These are phyloP conservation scores for Tetragonula carbonaria DNA, from an alignment of 2,888 invertebrate species.

Conservation along the genomic window DNA sequence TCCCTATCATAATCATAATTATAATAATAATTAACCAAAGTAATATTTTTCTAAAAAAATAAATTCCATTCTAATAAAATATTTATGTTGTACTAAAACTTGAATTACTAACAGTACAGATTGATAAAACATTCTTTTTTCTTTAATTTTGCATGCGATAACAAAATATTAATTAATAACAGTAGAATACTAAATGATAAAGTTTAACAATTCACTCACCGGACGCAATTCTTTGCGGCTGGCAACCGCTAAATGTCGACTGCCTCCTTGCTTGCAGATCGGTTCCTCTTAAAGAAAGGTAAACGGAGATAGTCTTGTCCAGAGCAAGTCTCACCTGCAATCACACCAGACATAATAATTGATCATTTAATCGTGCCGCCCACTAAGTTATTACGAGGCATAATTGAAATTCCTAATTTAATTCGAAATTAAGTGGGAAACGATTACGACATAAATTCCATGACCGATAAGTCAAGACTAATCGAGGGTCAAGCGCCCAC, in stretches of 20 bases:
- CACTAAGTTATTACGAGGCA: neutral
- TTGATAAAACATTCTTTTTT: too few species aligned
- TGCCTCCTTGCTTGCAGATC: constrained; percentile 77
- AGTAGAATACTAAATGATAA: too few species aligned
- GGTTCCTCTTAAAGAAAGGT: constrained; percentile 76
- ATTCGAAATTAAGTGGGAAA: neutral
- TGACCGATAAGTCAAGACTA: neutral
- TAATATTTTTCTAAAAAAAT: too few species aligned
- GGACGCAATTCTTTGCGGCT: constrained; percentile 76
- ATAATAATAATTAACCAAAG: too few species aligned
- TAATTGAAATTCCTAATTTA: neutral
- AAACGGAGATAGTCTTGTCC: constrained; percentile 79
- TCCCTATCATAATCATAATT: too few species aligned
- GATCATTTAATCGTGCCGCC: neutral
- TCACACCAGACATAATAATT: neutral
- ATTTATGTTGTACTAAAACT: too few species aligned
- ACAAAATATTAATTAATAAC: neutral
- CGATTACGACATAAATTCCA: neutral
- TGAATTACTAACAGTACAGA: too few species aligned
- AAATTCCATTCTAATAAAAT: too few species aligned
- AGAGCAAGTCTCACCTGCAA: constrained; percentile 78
- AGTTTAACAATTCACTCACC: constrained; percentile 67
- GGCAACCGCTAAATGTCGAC: constrained; percentile 77
- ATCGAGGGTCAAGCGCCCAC: neutral
- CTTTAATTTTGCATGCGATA: neutral